Base-by-base conservation (phyloP, 2,888 invertebrate species). In the Ariolimax columbianus region DNA sequence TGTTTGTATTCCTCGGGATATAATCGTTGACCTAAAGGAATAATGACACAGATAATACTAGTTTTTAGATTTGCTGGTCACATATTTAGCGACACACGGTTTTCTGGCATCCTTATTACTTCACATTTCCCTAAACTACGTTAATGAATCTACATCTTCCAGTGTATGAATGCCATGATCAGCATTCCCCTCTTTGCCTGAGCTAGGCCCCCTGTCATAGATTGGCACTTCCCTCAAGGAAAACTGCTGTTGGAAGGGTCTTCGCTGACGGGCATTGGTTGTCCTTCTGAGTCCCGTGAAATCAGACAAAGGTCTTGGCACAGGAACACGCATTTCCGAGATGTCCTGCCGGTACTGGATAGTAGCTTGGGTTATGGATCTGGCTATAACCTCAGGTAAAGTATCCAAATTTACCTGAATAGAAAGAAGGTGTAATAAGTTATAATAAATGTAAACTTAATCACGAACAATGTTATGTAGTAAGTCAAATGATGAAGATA, bases 321-420 rank as follows among this genome's bases (percentile, higher is more conserved):
- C n/a, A 26, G 75, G 75, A 2, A 66, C 66, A 11, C 81, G 75
- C 40, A 81, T 85, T 36, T 80, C 85, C 14, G 80, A 40, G n/a
- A 83, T 33, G 17, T 87, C 87, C 26, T 84, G 86, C 51, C 86
- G 78, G 17, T 83, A 70, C 51, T 86, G 86, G 36, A 30, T 33
- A 40, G 72, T 82, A 36, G 80, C 73, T 36, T 72, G 75, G 0
- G 85, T n/a, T 66, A 87, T 55, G 23, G 87, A 77, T 59, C 86
- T 77, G 1, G 90, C 89, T 23, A 91, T 91, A 78, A 91, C 51
- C 63, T 88, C 89, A 11, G 91, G 91, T n/a, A 91, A 85, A 81
- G 89, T 89, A 68, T 91, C 91, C 79, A 91, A 88, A 70, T 91
- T 89, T 17, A 87, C 77, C 91, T 91, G 87, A 9, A 84, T 88